Percentiles rank a stretch among this genome's conserved stretches.
These are phyloP conservation scores for Tricholaema leucomelas DNA, from an alignment of 2,113 vertebrate genomes.

Conservation along the genomic window DNA sequence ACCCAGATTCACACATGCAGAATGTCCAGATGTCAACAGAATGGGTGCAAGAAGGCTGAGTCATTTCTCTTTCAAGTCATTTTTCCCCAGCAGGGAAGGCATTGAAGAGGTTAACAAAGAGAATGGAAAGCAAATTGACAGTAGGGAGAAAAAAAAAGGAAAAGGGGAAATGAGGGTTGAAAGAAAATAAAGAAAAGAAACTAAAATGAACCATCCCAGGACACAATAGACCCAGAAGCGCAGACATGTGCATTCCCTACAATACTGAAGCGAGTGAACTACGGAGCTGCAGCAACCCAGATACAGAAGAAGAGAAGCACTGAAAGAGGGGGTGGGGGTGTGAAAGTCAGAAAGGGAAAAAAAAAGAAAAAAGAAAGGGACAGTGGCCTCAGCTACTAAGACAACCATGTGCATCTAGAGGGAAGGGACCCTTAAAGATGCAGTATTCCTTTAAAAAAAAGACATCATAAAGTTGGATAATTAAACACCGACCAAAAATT, in stretches of 20 bases:
- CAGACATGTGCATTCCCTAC: slow-evolving; percentile 74
- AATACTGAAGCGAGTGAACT: slow-evolving; percentile 72
- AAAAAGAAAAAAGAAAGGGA: slow-evolving; percentile 67
- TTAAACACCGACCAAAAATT: slow-evolving; percentile 38
- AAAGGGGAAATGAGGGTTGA: slow-evolving; percentile 29
- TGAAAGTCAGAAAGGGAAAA: slow-evolving; percentile 20
- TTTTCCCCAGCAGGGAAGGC: slow-evolving; percentile 59
- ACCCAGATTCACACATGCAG: slow-evolving; percentile 53
- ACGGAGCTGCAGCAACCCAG: slow-evolving; percentile 64
- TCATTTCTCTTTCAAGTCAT: slow-evolving; percentile 60
- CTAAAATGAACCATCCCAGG: slow-evolving; percentile 54
- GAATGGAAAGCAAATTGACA: slow-evolving; percentile 67
- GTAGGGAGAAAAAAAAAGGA: neutral
- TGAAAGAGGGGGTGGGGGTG: slow-evolving; percentile 3
- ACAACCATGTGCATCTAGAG: slow-evolving; percentile 74
- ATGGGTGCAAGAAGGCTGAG: slow-evolving; percentile 48
- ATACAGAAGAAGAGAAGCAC: slow-evolving; percentile 59
- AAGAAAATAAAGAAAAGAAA: neutral
- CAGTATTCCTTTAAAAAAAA: slow-evolving; percentile 74
- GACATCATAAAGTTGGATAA: slow-evolving; percentile 34
- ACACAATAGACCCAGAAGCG: slow-evolving; percentile 73
- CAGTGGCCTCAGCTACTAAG: slow-evolving; percentile 76
- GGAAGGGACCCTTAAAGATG: slow-evolving; percentile 75
- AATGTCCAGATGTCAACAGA: slow-evolving; percentile 24
- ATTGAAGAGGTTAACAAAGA: slow-evolving; percentile 61